Conservation (phyloP, 2,888 invertebrate species). For the Leptopterna dolabrata region DNA sequence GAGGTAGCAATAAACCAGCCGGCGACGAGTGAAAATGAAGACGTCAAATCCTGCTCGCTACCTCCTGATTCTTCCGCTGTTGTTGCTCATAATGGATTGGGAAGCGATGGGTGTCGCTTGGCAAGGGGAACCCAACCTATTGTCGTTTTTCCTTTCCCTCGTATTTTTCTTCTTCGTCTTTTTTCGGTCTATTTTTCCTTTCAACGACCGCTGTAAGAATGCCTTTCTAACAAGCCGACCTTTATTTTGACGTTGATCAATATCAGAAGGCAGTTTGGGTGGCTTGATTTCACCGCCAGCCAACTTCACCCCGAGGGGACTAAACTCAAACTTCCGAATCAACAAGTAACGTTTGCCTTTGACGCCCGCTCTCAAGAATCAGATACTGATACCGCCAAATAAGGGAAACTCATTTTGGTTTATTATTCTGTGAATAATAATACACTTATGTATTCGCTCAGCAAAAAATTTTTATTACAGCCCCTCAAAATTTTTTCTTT, state of each 20-base stretch:
- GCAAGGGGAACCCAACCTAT: slow-evolving; percentile 23
- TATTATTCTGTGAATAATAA: too few relatives aligned
- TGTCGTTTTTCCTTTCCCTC: slow-evolving; percentile 15
- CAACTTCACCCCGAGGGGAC: background rate
- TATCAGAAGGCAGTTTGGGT: background rate
- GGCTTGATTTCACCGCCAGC: slow-evolving; percentile 22
- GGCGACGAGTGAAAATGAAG: slow-evolving; percentile 12
- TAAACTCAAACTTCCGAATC: slow-evolving; percentile 32
- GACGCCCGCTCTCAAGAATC: background rate
- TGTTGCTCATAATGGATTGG: slow-evolving; percentile 36
- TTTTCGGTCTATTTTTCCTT: background rate
- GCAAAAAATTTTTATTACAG: too few relatives aligned
- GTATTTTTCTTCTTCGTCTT: background rate
- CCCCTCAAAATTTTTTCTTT: too few relatives aligned
- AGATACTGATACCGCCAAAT: slow-evolving; percentile 10
- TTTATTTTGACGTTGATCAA: slow-evolving; percentile 46
- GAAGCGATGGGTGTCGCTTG: slow-evolving; percentile 30
- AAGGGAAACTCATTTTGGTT: background rate
- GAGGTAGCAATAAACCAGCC: slow-evolving; percentile 12
- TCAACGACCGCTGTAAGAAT: slow-evolving; percentile 5
- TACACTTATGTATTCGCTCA: too few relatives aligned
- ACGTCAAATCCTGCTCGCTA: slow-evolving; percentile 6
- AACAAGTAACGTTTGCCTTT: slow-evolving; percentile 10
- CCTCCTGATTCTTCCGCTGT: slow-evolving; percentile 21
- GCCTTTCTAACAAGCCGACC: slow-evolving; percentile 45